Conservation (phyloP, 1,140 invertebrate species). For the Thaumetopoea pityocampa region DNA sequence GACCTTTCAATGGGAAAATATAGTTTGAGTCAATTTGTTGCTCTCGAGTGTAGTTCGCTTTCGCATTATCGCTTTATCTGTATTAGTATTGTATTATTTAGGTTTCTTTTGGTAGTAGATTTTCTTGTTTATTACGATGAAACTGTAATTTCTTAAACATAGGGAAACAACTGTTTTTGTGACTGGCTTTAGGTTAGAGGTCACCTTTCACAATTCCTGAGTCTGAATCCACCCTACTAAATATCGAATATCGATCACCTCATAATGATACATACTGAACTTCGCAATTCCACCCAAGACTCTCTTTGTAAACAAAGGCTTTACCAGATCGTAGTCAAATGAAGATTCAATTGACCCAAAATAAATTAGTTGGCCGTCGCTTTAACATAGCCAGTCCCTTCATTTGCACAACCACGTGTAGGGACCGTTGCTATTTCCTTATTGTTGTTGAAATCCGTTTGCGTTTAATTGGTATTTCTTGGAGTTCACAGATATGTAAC, state of each 20-base stretch:
- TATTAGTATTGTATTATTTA: too few species aligned
- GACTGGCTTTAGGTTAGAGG: too few species aligned
- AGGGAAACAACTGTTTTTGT: too few species aligned
- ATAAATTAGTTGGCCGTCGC: constrained; percentile 53
- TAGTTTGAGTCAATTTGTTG: too few species aligned
- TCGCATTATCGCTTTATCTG: too few species aligned
- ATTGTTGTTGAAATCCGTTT: constrained; percentile 13
- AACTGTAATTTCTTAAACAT: too few species aligned
- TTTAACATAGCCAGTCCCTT: constrained; percentile 32
- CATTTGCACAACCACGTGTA: constrained; percentile 37
- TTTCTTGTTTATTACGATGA: too few species aligned
- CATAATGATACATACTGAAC: constrained; percentile 52
- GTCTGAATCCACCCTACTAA: too few species aligned
- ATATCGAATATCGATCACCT: constrained; percentile 18
- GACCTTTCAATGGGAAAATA: too few species aligned
- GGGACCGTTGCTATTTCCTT: constrained; percentile 9
- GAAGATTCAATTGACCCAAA: constrained; percentile 67
- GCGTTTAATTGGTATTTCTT: constrained; percentile 17
- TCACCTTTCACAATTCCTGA: too few species aligned
- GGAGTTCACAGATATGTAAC: constrained; percentile 12
- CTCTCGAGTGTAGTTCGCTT: too few species aligned
- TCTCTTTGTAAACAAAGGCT: constrained; percentile 38
- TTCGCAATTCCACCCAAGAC: constrained; percentile 34
- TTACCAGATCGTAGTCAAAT: constrained; percentile 66
- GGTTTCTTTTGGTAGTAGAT: too few species aligned